Evolutionary conservation across 92 coral and sea anemone species (phyloP), one percentile per base, ranked within the genome.

Genomic region (Zoanthus sociatus): DNA sequence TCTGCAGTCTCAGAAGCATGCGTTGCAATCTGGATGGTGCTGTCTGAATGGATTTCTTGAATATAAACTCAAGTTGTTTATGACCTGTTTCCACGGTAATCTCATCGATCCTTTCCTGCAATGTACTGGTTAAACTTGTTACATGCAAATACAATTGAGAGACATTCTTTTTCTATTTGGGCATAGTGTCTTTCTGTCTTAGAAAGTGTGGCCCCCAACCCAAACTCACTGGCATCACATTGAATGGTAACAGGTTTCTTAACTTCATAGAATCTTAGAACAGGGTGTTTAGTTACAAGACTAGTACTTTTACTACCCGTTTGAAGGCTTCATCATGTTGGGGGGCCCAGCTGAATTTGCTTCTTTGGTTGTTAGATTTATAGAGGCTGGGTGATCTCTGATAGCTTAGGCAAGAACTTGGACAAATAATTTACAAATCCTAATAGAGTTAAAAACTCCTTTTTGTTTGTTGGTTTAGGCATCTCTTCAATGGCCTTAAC

Each of bases 1-100:
- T 11, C 71, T 79, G 84, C 46, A 51, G 71, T 42, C 77, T 17
- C 74, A 86, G 53, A 71, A 76, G 67, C 89, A 86, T 86, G 12
- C 64, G 56, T 44, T 86, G 89, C 32, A 86, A 56, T 26, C 55
- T 73, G 33, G 76, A 73, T 30, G 88, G 88, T 66, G 78, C 72
- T 21, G 82, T 9, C 58, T 74, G 45, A 60, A 86, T 75, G 74
- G 73, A 33, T 71, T 86, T 84, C 16, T 51, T 73, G 21, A 58
- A n/a, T 17, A 79, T 79, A 42, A 70, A 32, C 51, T 55, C 84
- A 18, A 79, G 46, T 66, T 44, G 84, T 58, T 79, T 26, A 33
- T 58, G 84, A 33, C 55, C 84, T 51, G 84, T 54, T 26, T 79
- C 84, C 37, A 58, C 84, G 11, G 84, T 53, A 37, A 79, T 66